phyloP scores from a whole-genome alignment of 2,888 invertebrate species.

The Cyclophora albipunctata region DNA sequence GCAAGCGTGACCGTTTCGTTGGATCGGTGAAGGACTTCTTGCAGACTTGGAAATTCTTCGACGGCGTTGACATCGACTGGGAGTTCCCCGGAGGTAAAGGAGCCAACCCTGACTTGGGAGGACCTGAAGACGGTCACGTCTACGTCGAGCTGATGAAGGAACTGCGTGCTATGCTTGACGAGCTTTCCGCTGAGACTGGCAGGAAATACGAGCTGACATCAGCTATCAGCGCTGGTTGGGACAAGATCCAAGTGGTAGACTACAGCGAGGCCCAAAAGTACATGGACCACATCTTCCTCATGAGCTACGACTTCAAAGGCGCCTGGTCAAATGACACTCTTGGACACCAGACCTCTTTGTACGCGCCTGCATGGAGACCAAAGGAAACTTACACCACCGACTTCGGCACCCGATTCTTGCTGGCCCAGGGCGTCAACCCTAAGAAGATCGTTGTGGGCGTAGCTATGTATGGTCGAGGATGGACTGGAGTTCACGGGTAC shows the following conservation, averaged over 20 bases:
- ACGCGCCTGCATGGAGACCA: conserved; percentile 60
- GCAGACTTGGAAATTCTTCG: conserved; percentile 69
- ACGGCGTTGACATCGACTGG: conserved; percentile 70
- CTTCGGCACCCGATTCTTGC: conserved; percentile 57
- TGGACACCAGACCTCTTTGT: conserved; percentile 59
- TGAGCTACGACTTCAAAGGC: conserved; percentile 70
- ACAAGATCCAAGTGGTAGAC: conserved; percentile 67
- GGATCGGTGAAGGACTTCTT: conserved; percentile 65
- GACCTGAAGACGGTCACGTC: conserved; percentile 57
- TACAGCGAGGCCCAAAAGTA: conserved; percentile 63
- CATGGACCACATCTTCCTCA: conserved; percentile 69
- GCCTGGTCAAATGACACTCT: conserved; percentile 68
- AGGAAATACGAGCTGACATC: conserved; percentile 66
- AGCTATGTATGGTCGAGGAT: conserved; percentile 68
- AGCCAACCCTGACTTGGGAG: conserved; percentile 61
- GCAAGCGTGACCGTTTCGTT: conserved; percentile 58
- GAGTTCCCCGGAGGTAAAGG: conserved; percentile 71
- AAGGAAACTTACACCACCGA: conserved; percentile 70
- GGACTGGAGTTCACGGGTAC: conserved; percentile 62
- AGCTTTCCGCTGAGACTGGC: conserved; percentile 54
- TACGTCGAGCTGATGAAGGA: conserved; percentile 63
- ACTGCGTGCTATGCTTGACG: conserved; percentile 60
- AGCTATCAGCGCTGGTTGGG: conserved; percentile 70
- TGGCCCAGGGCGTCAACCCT: conserved; percentile 64
- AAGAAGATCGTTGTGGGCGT: conserved; percentile 66